Percentiles rank a stretch among this genome's conserved stretches.
Conservation (phyloP, 2,888 invertebrate species). For the Griposia aprilina region DNA sequence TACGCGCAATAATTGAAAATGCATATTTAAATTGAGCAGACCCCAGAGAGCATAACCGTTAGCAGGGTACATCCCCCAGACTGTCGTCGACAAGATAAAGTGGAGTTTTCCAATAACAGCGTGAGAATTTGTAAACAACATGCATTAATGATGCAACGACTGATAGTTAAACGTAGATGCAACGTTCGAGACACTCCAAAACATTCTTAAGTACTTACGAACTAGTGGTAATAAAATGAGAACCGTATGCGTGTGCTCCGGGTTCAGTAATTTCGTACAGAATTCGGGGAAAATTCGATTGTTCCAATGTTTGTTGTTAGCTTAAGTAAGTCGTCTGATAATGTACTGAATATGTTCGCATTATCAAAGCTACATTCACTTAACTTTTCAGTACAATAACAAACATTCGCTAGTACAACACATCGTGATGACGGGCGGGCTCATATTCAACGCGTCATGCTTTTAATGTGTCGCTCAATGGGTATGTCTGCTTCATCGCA, state of each 20-base stretch:
- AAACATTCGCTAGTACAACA: conserved; percentile 38
- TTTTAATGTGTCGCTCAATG: conserved; percentile 71
- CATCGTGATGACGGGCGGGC: conserved; percentile 55
- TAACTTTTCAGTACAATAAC: conserved; percentile 36
- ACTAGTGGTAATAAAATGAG: conserved; percentile 61
- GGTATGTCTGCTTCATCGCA: conserved; percentile 71
- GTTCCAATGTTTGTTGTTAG: conserved; percentile 34
- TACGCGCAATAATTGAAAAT: conserved; percentile 36
- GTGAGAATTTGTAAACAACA: conserved; percentile 65
- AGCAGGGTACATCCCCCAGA: conserved; percentile 12
- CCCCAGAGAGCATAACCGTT: conserved; percentile 16
- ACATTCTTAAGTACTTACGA: conserved; percentile 61
- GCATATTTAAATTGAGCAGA: conserved; percentile 25
- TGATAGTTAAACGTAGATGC: conserved; percentile 56
- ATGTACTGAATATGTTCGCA: conserved; percentile 37
- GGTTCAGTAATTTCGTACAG: conserved; percentile 41
- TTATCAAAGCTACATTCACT: conserved; percentile 37
- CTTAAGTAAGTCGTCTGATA: conserved; percentile 37
- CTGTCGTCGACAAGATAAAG: conserved; percentile 44
- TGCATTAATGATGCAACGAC: conserved; percentile 67
- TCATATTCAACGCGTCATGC: conserved; percentile 65
- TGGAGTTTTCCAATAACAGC: conserved; percentile 64
- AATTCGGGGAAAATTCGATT: conserved; percentile 44
- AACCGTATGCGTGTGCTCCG: conserved; percentile 42
- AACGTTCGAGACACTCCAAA: conserved; percentile 57